Evolutionary conservation across 2,797 vertebrate species (phyloP), one percentile per base, ranked within the genome.

Genomic region (Percopsis omiscomaycus): DNA sequence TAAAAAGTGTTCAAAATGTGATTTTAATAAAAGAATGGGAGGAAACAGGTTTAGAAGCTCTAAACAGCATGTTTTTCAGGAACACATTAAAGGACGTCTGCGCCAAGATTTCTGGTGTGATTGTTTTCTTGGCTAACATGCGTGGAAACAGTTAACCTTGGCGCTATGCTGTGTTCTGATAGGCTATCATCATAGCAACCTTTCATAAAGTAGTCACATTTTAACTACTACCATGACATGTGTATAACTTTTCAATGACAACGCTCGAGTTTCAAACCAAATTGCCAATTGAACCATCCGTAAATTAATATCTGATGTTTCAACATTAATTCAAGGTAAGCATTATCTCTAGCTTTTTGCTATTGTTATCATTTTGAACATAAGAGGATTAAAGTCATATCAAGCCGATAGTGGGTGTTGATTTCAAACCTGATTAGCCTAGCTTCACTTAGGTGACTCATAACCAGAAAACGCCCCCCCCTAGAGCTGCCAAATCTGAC

Each of bases 101-200:
- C 44, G 65, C 67, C 63, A 66, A 73, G 66, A 81, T 64, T 52
- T 67, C 50, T 60, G 50, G 28, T 10, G 32, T 50, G 77, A 85
- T 86, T 80, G 73, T 70, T 78, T 76, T 68, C 76, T 77, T 78
- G 67, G 75, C 74, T 64, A 47, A 2, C 52, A 29, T 54, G 9
- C 48, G 74, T 74, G 74, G 72, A 83, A 74, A 74, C 64, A 71
- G 67, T 73, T 66, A 53, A 66, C 65, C 1, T 29, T 72, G 46
- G 71, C 64, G 77, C 79, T 66, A 52, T 70, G 12, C 37, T 28
- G 46, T 46, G 60, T 62, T 76, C 68, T 65, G 55, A 83, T 75
- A 77, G 66, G 62, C 73, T 69, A 77, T 87, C 80, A 80, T 69
- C 75, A 32, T 64, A 59, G 16, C 37, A 32, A 71, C 56, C 66